Evolutionary conservation across 2,113 vertebrate species (phyloP).

Genomic region (Brachyistius frenatus): DNA sequence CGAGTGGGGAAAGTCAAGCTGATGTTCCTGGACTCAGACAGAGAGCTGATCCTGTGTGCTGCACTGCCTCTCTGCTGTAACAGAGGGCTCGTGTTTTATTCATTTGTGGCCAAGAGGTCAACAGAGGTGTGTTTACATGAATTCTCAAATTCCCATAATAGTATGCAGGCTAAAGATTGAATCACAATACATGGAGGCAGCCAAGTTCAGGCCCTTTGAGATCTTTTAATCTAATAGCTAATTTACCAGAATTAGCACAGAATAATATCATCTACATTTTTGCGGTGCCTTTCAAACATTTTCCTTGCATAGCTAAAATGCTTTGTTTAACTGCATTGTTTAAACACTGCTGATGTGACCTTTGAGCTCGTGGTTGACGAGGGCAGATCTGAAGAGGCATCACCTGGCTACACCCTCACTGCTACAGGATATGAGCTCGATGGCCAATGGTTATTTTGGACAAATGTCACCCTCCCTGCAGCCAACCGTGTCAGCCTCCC

Average conservation of each 20-base stretch:
- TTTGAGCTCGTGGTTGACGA: conserved; percentile 48
- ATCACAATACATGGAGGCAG: conserved; percentile 45
- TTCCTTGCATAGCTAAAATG: neutral
- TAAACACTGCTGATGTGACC: conserved; percentile 59
- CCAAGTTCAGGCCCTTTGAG: conserved; percentile 41
- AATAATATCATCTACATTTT: conserved; percentile 4
- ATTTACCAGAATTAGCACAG: conserved; percentile 37
- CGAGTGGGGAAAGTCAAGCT: conserved; percentile 27
- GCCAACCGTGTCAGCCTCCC: conserved; percentile 19
- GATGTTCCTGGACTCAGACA: conserved; percentile 22
- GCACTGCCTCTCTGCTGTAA: conserved; percentile 8
- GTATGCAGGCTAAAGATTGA: conserved; percentile 53
- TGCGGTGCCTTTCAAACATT: conserved; percentile 10
- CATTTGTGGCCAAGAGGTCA: conserved; percentile 59
- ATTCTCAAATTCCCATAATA: conserved; percentile 63
- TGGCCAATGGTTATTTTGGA: conserved; percentile 56
- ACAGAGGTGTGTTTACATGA: conserved; percentile 67
- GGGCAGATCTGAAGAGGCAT: conserved; percentile 48
- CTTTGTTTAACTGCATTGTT: neutral
- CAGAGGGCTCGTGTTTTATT: conserved; percentile 61
- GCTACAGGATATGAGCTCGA: conserved; percentile 25
- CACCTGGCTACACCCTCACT: conserved; percentile 48
- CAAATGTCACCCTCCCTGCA: conserved; percentile 51
- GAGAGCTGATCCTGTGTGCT: conserved; percentile 38
- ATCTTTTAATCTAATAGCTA: conserved; percentile 19